Conservation (phyloP, 2,888 invertebrate genomes). For the Diploptera punctata region DNA sequence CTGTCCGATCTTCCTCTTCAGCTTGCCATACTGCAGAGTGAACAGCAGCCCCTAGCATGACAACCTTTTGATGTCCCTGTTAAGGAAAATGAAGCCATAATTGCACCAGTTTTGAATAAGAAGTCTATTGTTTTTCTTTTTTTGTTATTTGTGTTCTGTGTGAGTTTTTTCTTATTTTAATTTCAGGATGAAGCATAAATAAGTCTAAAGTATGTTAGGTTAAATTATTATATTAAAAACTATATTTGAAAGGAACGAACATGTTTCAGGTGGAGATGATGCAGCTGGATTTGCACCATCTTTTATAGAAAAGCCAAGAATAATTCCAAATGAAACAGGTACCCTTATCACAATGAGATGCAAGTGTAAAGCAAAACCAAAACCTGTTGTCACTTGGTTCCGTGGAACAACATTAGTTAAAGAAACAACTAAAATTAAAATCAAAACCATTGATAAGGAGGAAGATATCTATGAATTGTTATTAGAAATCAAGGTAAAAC, state of each 20-base stretch:
- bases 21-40: neutral
- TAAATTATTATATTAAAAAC: no score
- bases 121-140: neutral
- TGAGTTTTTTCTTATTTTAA: neutral
- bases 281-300: constrained; percentile 94
- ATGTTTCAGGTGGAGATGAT: constrained; percentile 82
- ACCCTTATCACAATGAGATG: constrained; percentile 98
- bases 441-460: constrained; percentile 76
- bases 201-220: no score
- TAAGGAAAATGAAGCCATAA: neutral
- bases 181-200: neutral
- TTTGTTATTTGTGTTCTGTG: neutral
- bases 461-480: constrained; percentile 89
- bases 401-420: constrained; percentile 85
- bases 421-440: constrained; percentile 84
- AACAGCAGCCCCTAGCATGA: constrained; percentile 11
- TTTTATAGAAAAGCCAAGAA: constrained; percentile 98
- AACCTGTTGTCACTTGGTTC: constrained; percentile 95
- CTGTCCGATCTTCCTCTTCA: neutral
- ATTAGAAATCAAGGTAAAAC: constrained; percentile 75
- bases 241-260: no score
- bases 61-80: neutral
- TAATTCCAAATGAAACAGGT: constrained; percentile 97
- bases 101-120: neutral
- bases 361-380: constrained; percentile 93